Conservation (phyloP, 2,888 invertebrate genomes). For the Meteorus cinctellus region DNA sequence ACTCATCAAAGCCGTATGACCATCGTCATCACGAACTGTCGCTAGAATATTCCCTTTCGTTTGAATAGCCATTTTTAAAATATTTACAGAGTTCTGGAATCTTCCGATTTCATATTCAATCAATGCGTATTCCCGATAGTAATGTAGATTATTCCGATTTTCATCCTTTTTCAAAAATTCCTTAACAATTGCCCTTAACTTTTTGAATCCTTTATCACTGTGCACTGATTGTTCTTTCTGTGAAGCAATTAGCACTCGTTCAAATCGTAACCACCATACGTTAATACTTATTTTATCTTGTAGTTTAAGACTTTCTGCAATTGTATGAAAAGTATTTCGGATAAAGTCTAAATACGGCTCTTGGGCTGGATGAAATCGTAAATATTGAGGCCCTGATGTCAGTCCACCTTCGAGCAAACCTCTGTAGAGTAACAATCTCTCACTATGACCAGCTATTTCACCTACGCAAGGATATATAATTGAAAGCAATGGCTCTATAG, state of each 20-base stretch:
- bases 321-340: constrained; percentile 74
- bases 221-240: constrained; percentile 70
- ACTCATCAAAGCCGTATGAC: constrained; percentile 70
- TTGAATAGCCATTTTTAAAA: constrained; percentile 75
- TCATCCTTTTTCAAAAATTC: constrained; percentile 75
- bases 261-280: constrained; percentile 80
- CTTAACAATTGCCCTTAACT: constrained; percentile 75
- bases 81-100: constrained; percentile 73
- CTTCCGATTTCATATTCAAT: constrained; percentile 77
- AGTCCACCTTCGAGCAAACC: constrained; percentile 70
- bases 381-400: constrained; percentile 77
- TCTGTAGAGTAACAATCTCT: constrained; percentile 58
- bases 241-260: constrained; percentile 75
- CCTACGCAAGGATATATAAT: constrained; percentile 63
- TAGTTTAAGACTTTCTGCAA: constrained; percentile 74
- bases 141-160: constrained; percentile 76
- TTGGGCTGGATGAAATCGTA: constrained; percentile 77
- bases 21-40: constrained; percentile 56
- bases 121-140: constrained; percentile 79
- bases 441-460: constrained; percentile 57
- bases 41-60: constrained; percentile 62
- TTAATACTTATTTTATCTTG: constrained; percentile 75
- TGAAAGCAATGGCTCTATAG: constrained; percentile 64
- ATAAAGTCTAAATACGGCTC: constrained; percentile 77
- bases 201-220: constrained; percentile 70